These are phyloP conservation scores for Papilio polyxenes DNA, from an alignment of 1,140 invertebrate species.

Conservation along the genomic window DNA sequence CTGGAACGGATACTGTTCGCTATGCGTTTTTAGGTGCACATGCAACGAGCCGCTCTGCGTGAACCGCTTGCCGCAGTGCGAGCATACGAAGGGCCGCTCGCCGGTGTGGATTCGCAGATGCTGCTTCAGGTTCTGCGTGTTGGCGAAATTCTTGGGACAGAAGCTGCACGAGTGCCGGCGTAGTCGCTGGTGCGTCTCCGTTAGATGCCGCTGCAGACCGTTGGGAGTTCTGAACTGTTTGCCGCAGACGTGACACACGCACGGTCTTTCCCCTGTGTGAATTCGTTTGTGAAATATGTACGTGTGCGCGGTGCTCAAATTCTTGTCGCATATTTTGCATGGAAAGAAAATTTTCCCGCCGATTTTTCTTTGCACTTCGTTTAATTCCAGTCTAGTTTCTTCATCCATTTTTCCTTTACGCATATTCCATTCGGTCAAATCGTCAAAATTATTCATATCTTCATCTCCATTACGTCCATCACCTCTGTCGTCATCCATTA, in stretches of 20 bases:
- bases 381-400: slow-evolving; percentile 58
- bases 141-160: slow-evolving; percentile 82
- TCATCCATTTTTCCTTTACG: slow-evolving; percentile 60
- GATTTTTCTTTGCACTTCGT: slow-evolving; percentile 52
- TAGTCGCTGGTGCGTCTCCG: slow-evolving; percentile 83
- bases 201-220: slow-evolving; percentile 83
- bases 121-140: slow-evolving; percentile 77
- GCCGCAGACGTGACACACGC: slow-evolving; percentile 86
- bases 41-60: slow-evolving; percentile 74
- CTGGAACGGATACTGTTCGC: slow-evolving; percentile 80
- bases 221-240: slow-evolving; percentile 86
- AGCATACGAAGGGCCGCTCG: slow-evolving; percentile 82
- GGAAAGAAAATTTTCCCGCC: slow-evolving; percentile 78
- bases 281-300: slow-evolving; percentile 83
- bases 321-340: slow-evolving; percentile 82
- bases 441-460: slow-evolving; percentile 58
- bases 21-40: slow-evolving; percentile 80
- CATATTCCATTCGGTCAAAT: slow-evolving; percentile 62
- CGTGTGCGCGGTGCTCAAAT: slow-evolving; percentile 82
- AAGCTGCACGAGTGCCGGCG: slow-evolving; percentile 80
- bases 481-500: slow-evolving; percentile 32
- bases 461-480: slow-evolving; percentile 32
- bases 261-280: slow-evolving; percentile 88
- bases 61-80: slow-evolving; percentile 79
- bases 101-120: slow-evolving; percentile 87